A percentile compares a stretch with the other conserved stretches of the same genome.
These are phyloP conservation scores for Rhagonycha fulva DNA, from an alignment of 2,888 invertebrate species.

Conservation along the genomic window DNA sequence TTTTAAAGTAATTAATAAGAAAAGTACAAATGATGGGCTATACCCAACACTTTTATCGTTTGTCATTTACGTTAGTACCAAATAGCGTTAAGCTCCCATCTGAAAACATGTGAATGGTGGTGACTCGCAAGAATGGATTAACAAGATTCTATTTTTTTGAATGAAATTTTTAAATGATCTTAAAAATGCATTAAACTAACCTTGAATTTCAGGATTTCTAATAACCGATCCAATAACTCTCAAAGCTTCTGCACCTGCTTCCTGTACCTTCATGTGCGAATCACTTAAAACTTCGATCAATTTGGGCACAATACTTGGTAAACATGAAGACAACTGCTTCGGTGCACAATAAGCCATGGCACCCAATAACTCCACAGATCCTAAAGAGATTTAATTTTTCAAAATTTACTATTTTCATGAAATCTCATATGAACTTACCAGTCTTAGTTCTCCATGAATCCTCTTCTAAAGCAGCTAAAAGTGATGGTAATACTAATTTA, in stretches of 20 bases:
- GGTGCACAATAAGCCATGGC: conserved; percentile 99
- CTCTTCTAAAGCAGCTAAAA: conserved; percentile 91
- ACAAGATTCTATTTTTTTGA: too few species aligned
- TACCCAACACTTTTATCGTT: too few species aligned
- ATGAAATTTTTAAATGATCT: too few species aligned
- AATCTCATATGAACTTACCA: conserved; percentile 59
- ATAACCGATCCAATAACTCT: conserved; percentile 97
- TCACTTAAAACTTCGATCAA: conserved; percentile 96
- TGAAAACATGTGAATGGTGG: too few species aligned
- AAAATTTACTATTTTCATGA: not conserved
- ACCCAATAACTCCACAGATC: conserved; percentile 93
- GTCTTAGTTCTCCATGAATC: conserved; percentile 99
- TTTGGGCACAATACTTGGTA: conserved; percentile 97
- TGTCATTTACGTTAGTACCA: too few species aligned
- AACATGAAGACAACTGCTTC: conserved; percentile 95
- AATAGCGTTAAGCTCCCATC: too few species aligned
- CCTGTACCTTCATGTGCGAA: conserved; percentile 96
- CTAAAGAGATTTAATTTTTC: conserved; percentile 52
- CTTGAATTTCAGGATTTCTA: conserved; percentile 96
- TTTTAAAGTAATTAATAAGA: not conserved
- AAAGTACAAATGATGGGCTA: not conserved
- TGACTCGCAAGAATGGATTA: too few species aligned
- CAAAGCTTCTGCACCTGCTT: conserved; percentile 94
- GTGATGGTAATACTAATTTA: conserved; percentile 92
- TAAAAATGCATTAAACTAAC: conserved; percentile 46